Percentiles rank a stretch among this genome's conserved stretches.
These are phyloP conservation scores for Lasioglossum lativentre DNA, from an alignment of 2,888 invertebrate genomes.

Conservation along the genomic window DNA sequence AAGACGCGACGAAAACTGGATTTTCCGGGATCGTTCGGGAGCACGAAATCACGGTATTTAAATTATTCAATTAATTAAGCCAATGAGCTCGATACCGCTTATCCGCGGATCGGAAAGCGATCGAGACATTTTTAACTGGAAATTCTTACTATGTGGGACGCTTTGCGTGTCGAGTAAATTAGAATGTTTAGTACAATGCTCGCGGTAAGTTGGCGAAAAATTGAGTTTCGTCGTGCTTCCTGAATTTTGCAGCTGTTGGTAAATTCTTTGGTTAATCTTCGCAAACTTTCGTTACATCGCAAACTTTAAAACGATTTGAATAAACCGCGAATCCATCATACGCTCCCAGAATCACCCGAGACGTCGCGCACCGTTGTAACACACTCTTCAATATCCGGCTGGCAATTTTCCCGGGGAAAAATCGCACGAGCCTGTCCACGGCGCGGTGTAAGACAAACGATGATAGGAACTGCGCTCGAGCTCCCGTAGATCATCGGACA, in stretches of 20 bases:
- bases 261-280: not conserved
- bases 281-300: no score
- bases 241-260: not conserved
- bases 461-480: conserved; percentile 11
- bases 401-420: not conserved
- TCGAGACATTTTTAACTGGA: not conserved
- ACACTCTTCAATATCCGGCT: not conserved
- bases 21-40: not conserved
- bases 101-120: not conserved
- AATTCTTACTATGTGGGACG: not conserved
- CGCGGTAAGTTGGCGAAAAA: not conserved
- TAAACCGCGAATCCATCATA: not conserved
- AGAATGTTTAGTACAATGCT: not conserved
- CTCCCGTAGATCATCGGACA: conserved; percentile 5
- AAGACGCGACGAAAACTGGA: not conserved
- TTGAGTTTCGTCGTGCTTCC: not conserved
- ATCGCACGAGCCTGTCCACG: conserved; percentile 1
- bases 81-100: not conserved
- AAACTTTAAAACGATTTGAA: not conserved
- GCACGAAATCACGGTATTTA: not conserved
- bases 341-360: not conserved
- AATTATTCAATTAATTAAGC: not conserved
- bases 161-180: not conserved
- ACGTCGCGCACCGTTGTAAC: not conserved
- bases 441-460: not conserved